These are phyloP conservation scores for Plagiodera versicolora DNA, from an alignment of 2,888 invertebrate species.

Conservation along the genomic window DNA sequence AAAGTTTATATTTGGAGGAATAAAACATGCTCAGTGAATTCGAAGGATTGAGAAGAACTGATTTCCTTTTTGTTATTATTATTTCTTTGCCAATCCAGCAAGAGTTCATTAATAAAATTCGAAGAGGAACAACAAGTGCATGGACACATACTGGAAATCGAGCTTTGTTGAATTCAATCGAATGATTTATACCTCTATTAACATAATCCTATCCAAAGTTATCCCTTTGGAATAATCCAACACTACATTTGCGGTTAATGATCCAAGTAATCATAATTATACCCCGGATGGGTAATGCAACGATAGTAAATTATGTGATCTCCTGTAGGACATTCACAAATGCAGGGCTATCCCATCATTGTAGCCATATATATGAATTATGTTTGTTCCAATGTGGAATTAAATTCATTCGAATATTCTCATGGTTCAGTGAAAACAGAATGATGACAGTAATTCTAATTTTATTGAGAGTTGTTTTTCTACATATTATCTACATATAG, in stretches of 20 bases:
- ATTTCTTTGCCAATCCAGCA: too few species aligned
- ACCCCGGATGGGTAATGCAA: not conserved
- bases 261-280: not conserved
- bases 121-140: not conserved
- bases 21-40: too few species aligned
- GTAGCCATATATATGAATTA: not conserved
- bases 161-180: not conserved
- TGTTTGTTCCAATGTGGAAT: not conserved
- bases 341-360: not conserved
- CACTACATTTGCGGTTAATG: not conserved
- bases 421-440: too few species aligned
- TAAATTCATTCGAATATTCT: not conserved
- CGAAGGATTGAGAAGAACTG: too few species aligned
- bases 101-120: too few species aligned
- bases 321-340: slow-evolving; percentile 1
- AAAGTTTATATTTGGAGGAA: too few species aligned
- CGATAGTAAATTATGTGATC: not conserved
- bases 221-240: not conserved
- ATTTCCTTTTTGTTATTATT: too few species aligned
- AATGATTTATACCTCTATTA: not conserved
- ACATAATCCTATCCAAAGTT: not conserved
- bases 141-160: not conserved
- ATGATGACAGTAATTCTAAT: too few species aligned
- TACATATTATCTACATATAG: too few species aligned
- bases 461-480: too few species aligned